A percentile compares a stretch with the other conserved stretches of the same genome.
These are phyloP conservation scores for Amphibalanus amphitrite DNA, from an alignment of 1,140 invertebrate genomes.

Conservation along the genomic window DNA sequence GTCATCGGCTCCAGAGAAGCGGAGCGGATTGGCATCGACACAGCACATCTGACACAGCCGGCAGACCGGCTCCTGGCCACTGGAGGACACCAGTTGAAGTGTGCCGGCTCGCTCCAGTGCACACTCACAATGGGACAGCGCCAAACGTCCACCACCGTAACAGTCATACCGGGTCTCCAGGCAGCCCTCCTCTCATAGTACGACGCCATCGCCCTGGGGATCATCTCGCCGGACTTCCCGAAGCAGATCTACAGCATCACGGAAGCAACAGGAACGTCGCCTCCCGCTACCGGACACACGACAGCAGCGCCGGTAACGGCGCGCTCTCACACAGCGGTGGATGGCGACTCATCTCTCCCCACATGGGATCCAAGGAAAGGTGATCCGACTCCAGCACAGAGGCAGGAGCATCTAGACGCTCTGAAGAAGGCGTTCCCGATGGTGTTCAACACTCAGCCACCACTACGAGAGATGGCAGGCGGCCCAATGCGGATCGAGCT, in stretches of 20 bases:
- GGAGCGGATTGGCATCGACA: not conserved
- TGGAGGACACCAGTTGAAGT: not conserved
- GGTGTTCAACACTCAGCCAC: not conserved
- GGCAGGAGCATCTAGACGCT: not conserved
- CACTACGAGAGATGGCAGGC: slow-evolving; percentile 5
- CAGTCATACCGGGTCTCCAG: not conserved
- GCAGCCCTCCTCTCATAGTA: slow-evolving; percentile 2
- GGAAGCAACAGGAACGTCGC: too few species aligned
- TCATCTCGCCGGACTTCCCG: slow-evolving; percentile 2
- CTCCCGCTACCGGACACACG: too few species aligned
- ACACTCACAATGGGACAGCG: not conserved
- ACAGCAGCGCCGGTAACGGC: not conserved
- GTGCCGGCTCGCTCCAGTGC: not conserved
- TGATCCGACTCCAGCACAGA: not conserved
- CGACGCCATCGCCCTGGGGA: slow-evolving; percentile 2
- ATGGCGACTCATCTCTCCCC: not conserved
- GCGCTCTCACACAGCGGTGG: too few species aligned
- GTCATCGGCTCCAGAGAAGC: not conserved
- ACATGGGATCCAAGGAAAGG: too few species aligned
- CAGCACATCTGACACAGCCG: not conserved
- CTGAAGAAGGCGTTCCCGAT: not conserved
- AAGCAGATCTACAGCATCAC: not conserved
- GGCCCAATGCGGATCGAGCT: slow-evolving; percentile 11
- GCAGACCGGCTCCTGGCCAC: not conserved
- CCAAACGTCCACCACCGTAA: not conserved